These are phyloP conservation scores for Argyresthia albistria DNA, from an alignment of 2,888 invertebrate genomes.

Conservation along the genomic window DNA sequence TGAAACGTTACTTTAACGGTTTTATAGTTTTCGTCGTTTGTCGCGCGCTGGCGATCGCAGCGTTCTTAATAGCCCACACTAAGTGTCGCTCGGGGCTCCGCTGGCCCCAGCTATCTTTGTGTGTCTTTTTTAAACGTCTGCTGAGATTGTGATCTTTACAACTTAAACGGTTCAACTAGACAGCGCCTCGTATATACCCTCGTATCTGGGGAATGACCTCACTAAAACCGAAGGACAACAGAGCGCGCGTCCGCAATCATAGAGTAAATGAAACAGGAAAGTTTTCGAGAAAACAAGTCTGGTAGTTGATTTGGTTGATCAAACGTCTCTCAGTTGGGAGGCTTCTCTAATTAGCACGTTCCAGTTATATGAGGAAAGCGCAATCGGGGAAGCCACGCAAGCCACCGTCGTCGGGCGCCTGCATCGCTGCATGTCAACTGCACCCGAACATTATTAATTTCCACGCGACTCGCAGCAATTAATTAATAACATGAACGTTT, in stretches of 20 bases:
- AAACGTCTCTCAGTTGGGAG: slow-evolving; percentile 10
- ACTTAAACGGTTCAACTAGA: slow-evolving; percentile 1
- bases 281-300: neutral
- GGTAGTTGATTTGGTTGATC: neutral
- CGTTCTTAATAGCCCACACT: slow-evolving; percentile 64
- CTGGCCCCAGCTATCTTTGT: slow-evolving; percentile 52
- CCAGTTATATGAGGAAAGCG: slow-evolving; percentile 34
- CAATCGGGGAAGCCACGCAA: slow-evolving; percentile 23
- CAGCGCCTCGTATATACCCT: neutral
- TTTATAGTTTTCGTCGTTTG: slow-evolving; percentile 69
- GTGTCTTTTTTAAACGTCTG: slow-evolving; percentile 53
- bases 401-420: slow-evolving; percentile 20
- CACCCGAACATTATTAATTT: slow-evolving; percentile 61
- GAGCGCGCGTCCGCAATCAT: neutral
- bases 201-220: slow-evolving; percentile 1
- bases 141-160: slow-evolving; percentile 63
- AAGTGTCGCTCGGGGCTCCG: slow-evolving; percentile 66
- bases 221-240: neutral
- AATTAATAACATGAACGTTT: slow-evolving; percentile 53
- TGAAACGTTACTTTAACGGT: slow-evolving; percentile 71
- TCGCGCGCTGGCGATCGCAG: slow-evolving; percentile 63
- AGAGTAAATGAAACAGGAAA: neutral
- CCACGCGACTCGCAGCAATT: slow-evolving; percentile 35
- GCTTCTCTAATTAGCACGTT: slow-evolving; percentile 51
- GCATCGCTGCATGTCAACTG: slow-evolving; percentile 46